Conservation (phyloP, 2,797 vertebrate genomes). For the Choloepus didactylus region DNA sequence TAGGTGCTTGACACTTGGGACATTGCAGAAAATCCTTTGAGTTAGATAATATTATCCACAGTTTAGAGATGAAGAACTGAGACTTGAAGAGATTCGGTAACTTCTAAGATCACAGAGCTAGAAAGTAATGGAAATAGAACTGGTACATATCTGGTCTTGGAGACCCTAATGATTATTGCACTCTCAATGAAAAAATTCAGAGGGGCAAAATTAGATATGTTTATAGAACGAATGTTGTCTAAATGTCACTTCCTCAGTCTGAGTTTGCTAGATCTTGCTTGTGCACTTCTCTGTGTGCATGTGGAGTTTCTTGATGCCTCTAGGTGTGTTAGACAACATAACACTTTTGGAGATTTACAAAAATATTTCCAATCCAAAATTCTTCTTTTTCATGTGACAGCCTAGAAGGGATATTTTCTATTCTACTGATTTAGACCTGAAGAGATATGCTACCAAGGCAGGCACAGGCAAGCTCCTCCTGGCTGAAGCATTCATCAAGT, state of each 20-base stretch:
- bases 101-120: conserved; percentile 29
- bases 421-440: conserved; percentile 66
- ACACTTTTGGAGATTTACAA: conserved; percentile 70
- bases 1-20: not conserved
- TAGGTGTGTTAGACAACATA: conserved; percentile 74
- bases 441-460: conserved; percentile 31
- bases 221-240: not conserved
- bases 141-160: not conserved
- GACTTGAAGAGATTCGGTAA: conserved; percentile 15
- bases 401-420: conserved; percentile 72
- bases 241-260: not conserved
- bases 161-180: not conserved
- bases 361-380: conserved; percentile 77
- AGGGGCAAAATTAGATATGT: not conserved
- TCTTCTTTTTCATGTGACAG: conserved; percentile 65
- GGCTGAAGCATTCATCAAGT: conserved; percentile 51
- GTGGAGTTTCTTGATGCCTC: not conserved
- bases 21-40: not conserved
- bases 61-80: not conserved
- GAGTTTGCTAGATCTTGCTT: not conserved
- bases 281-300: not conserved
- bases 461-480: conserved; percentile 37
- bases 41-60: not conserved
- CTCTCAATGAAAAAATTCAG: not conserved
- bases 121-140: not conserved